phyloP scores from a whole-genome alignment of 2,888 invertebrate genomes.

The Barypeithes pellucidus region DNA sequence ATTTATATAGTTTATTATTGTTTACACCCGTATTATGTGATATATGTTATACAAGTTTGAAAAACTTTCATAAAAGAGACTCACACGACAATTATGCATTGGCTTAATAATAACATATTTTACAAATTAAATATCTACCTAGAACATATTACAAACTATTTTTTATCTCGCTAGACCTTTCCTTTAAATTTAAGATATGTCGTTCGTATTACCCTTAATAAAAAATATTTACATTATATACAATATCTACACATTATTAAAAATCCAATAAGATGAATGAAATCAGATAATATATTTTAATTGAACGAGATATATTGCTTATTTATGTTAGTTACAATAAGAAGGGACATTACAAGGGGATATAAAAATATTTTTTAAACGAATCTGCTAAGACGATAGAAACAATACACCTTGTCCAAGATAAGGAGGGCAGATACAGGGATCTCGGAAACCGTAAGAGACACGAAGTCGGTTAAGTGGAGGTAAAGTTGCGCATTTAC shows the following conservation, averaged over 20 bases:
- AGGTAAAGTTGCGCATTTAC: no score
- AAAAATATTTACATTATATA: conserved; percentile 11
- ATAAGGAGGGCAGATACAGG: no score
- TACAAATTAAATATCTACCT: conserved; percentile 16
- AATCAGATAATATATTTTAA: not conserved
- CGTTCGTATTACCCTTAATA: conserved; percentile 11
- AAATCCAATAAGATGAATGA: not conserved
- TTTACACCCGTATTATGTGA: not conserved
- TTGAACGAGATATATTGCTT: not conserved
- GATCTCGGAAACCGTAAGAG: no score
- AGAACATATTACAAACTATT: conserved; percentile 18
- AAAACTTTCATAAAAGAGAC: not conserved
- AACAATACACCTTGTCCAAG: no score
- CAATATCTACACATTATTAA: not conserved
- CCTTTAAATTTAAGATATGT: conserved; percentile 21
- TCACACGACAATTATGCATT: not conserved
- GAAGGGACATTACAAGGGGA: no score
- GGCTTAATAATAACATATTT: conserved; percentile 3
- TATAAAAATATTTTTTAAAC: no score
- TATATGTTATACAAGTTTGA: no score
- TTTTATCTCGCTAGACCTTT: conserved; percentile 40
- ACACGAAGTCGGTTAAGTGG: no score
- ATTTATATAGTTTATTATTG: no score
- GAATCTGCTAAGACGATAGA: no score
- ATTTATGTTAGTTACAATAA: no score